Evolutionary conservation across 2,797 vertebrate genomes (phyloP), one percentile per base, ranked within the genome.

Genomic region (Mycteria americana): DNA sequence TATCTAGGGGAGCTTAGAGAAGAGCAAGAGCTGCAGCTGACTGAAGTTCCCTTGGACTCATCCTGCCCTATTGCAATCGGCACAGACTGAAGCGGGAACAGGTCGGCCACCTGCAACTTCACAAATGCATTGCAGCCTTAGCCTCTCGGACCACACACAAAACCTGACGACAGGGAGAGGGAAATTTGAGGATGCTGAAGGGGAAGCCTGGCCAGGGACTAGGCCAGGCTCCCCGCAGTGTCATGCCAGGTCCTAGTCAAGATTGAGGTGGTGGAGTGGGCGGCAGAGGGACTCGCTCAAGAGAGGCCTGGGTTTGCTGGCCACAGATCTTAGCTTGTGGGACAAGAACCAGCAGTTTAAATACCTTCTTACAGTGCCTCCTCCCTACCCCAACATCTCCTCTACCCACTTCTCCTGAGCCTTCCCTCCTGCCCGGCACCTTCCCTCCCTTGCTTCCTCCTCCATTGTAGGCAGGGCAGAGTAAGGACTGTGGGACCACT

Each of bases 221-320:
- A 41, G 24, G 33, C 27, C 17, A 54, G 18, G 31, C 13, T 78
- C 2, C 17, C 24, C 4, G 0, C 5, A 13, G 8, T 54, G 30
- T 64, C 33, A 7, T 45, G 33, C 5, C 41, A 33, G 37, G 5
- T 72, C 16, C 41, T 69, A 27, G 15, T 12, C 33, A 43, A 78
- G 39, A 14, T 1, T 30, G 21, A 65, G 11, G 7, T 23, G 23
- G 23, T 53, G 16, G 24, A 68, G 23, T 3, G 5, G 57, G 50
- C 1, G 2, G 6, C 31, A 63, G 57, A 76, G 13, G 15, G 13
- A 21, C 31, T 69, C 1, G 0, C 18, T 51, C 8, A 45, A 18
- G 24, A 35, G 25, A 69, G 37, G 5, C 0, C 0, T 67, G 25
- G 33, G 13, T 46, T 74, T 82, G 12, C 56, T 68, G 60, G 19